Base-by-base conservation (phyloP, 2,888 invertebrate species). In the Callyntrura sp. region DNA sequence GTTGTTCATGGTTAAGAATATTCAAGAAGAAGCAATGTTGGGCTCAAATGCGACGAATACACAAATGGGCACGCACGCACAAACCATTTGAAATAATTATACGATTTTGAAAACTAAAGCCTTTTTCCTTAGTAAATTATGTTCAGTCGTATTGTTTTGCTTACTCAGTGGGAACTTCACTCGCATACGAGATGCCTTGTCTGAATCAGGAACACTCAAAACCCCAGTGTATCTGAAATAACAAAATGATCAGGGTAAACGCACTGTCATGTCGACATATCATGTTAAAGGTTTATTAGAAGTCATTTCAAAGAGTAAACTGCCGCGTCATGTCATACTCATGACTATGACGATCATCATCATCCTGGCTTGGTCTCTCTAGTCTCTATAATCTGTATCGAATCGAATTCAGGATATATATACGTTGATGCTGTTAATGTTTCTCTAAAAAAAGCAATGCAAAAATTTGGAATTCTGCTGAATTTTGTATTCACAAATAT, bases 91-190 rank as follows among this genome's bases (percentile, higher is more conserved):
- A 68, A 48, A 23, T 51, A 14, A 25, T 14, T 1, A 45, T 35
- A 73, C 20, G 73, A 17, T 45, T 73, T 43, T 45, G 11, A 70
- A 43, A 70, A 70, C 11, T 51, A n/a, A 12, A 8, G 4, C 12
- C 9, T 51, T 51, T 14, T 51, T 14, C 51, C 51, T 51, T 51
- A 5, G 4, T 51, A 5, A 14, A 5, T 51, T 51, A 51, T 51
- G 51, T n/a, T 12, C 14, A 14, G 43, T 14, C 14, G 35, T 45
- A 12, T 12, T 73, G 12, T 20, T 35, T 43, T 45, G 96, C 97
- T 96, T 95, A 97, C 97, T 97, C 20, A 97, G 94, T 20, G 97
- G 97, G 94, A 97, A 98, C 93, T 96, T 96, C 51, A 97, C 97
- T 93, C 95, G 95, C 97, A 98, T 97, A 92, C 96, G 96, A 0